phyloP scores from a whole-genome alignment of 2,797 vertebrate genomes.

The Eulemur coronatus region DNA sequence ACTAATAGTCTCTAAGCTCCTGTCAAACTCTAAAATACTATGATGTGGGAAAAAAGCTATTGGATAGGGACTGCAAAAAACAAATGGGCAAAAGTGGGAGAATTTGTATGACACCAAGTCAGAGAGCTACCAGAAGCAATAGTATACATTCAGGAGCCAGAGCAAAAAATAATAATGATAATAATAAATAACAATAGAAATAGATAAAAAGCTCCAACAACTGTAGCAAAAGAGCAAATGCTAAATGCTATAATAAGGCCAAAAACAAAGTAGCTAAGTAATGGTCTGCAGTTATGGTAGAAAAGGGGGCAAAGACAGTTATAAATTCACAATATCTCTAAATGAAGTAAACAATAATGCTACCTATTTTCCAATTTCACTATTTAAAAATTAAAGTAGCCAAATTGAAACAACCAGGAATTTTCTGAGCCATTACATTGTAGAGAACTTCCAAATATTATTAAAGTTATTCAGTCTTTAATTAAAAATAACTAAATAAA shows the following conservation, averaged over 20 bases:
- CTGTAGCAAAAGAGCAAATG: neutral
- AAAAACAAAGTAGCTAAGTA: neutral
- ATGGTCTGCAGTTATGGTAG: neutral
- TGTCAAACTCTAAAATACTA: neutral
- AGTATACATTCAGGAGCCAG: neutral
- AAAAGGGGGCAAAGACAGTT: neutral
- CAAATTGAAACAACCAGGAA: neutral
- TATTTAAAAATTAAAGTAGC: neutral
- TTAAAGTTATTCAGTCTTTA: neutral
- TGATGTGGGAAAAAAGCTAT: neutral
- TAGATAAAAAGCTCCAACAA: neutral
- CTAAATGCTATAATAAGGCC: neutral
- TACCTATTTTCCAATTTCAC: neutral
- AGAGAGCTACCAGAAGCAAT: neutral
- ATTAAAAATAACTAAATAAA: neutral
- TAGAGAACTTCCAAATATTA: neutral
- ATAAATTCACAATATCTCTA: neutral
- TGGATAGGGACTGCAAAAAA: neutral
- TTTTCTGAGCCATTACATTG: neutral
- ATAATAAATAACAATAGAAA: neutral
- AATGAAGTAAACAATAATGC: neutral
- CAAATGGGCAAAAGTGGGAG: accelerated
- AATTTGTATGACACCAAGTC: neutral
- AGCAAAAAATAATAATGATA: neutral
- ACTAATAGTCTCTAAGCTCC: neutral